A percentile compares a stretch with the other conserved stretches of the same genome.
Conservation (phyloP, 2,888 invertebrate genomes). For the Caenorhabditis sp. region DNA sequence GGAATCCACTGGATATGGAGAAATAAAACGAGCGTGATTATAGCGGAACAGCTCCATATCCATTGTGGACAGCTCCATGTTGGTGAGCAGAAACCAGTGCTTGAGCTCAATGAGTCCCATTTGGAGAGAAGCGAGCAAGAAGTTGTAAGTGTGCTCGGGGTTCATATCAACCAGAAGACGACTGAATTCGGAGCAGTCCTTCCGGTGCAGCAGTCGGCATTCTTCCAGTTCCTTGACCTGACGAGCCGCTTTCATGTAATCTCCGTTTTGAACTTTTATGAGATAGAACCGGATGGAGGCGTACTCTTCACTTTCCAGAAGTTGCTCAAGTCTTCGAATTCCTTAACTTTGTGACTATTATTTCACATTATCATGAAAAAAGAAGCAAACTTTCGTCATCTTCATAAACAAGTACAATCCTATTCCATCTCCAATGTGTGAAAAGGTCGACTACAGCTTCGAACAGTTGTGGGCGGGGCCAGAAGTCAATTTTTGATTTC, state of each 20-base stretch:
- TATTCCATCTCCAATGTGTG: slow-evolving; percentile 77
- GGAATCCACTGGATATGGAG: slow-evolving; percentile 71
- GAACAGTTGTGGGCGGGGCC: slow-evolving; percentile 74
- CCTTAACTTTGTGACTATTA: slow-evolving; percentile 53
- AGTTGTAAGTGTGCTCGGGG: slow-evolving; percentile 74
- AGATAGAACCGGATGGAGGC: slow-evolving; percentile 73
- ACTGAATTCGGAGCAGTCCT: slow-evolving; percentile 76
- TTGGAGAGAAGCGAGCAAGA: slow-evolving; percentile 77
- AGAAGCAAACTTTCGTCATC: slow-evolving; percentile 61
- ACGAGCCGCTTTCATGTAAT: slow-evolving; percentile 75
- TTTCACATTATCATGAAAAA: background rate
- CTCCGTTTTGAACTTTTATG: slow-evolving; percentile 71
- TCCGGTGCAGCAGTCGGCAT: slow-evolving; percentile 70
- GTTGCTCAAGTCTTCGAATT: slow-evolving; percentile 70
- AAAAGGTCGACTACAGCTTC: slow-evolving; percentile 76
- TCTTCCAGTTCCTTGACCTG: slow-evolving; percentile 77
- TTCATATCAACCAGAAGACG: slow-evolving; percentile 76
- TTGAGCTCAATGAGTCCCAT: slow-evolving; percentile 78
- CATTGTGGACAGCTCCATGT: slow-evolving; percentile 76
- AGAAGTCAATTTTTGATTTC: slow-evolving; percentile 68
- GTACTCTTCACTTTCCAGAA: slow-evolving; percentile 74
- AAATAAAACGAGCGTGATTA: slow-evolving; percentile 78
- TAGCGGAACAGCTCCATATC: slow-evolving; percentile 78
- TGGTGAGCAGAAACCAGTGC: slow-evolving; percentile 78
- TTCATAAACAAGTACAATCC: slow-evolving; percentile 75